These are phyloP conservation scores for Amphiprion ocellaris DNA, from an alignment of 2,113 vertebrate species.

Conservation along the genomic window DNA sequence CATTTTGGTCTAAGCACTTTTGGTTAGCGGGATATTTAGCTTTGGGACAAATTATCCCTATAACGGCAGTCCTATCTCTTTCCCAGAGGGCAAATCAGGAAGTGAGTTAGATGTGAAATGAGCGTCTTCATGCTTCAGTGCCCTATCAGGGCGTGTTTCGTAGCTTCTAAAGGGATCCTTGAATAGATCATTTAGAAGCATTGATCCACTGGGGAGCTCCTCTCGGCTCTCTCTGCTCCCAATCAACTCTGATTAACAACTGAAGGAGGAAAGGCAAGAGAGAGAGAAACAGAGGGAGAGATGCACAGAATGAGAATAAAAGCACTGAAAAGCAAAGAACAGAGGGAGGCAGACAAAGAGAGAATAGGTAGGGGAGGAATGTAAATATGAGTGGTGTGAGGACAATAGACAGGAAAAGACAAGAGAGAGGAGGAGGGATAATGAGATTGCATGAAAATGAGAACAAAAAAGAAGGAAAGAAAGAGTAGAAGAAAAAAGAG, in stretches of 20 bases:
- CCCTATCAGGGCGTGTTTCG: constrained; percentile 77
- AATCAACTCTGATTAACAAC: constrained; percentile 81
- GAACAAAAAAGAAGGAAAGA: constrained; percentile 29
- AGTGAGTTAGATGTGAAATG: constrained; percentile 82
- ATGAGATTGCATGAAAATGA: constrained; percentile 56
- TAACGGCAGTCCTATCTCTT: constrained; percentile 58
- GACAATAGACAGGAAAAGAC: constrained; percentile 48
- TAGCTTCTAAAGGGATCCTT: constrained; percentile 79
- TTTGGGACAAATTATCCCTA: constrained; percentile 78
- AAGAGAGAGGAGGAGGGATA: constrained; percentile 24
- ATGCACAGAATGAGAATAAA: constrained; percentile 72
- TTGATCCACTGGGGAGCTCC: constrained; percentile 82
- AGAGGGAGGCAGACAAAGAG: constrained; percentile 31
- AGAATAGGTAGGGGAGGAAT: constrained; percentile 43
- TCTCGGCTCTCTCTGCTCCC: constrained; percentile 72
- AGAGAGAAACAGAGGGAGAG: constrained; percentile 55
- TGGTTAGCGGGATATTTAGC: constrained; percentile 75
- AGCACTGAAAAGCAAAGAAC: constrained; percentile 25
- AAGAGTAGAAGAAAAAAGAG: constrained; percentile 56
- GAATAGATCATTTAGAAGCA: constrained; percentile 82
- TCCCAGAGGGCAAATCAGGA: constrained; percentile 79
- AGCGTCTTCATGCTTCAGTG: constrained; percentile 78
- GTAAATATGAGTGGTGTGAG: constrained; percentile 24
- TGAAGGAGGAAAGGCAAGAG: constrained; percentile 55
- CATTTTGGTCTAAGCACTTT: constrained; percentile 74